Base-by-base conservation (phyloP, 2,888 invertebrate genomes). In the Netelia melanura region DNA sequence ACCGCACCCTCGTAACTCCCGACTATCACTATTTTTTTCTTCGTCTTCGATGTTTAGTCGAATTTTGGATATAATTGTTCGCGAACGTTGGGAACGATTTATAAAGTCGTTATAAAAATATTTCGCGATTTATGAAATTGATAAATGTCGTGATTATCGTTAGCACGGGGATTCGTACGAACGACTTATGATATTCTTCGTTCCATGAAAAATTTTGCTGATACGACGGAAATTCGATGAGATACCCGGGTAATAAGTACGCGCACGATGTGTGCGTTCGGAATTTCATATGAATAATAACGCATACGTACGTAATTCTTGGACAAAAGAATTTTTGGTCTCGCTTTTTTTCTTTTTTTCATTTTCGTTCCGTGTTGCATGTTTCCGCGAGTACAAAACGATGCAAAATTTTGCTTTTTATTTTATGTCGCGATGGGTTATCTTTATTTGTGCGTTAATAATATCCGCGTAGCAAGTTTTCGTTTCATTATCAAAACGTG, bases 271-370 rank as follows among this genome's bases (percentile, higher is more conserved):
- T 62, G 25, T 30, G 30, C 25, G 62, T 2, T n/a, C 25, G 62
- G 30, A 62, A 62, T 62, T 62, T 62, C 62, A 17, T 58, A 58
- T 62, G 25, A 62, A 62, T 25, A 62, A 58, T 58, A 58, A 58
- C 21, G 58, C 58, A 17, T 58, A 21, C 58, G 58, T 58, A 58
- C 8, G 58, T 21, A 21, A 58, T 48, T 48, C 48, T 48, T 48
- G 48, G 48, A 48, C 48, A 9, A 58, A 58, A 58, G 58, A 58
- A 58, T 48, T 48, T 48, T 48, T 48, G 2, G 5, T 6, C 1
- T 14, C 14, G 1, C 2, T 48, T 48, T 48, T 48, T 14, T 48
- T 48, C 14, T 11, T 48, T 48, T 48, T 48, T 48, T 48, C 9
- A 2, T 48, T 48, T 48, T 48, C 14, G 11, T 48, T 48, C 11